A percentile compares a stretch with the other conserved stretches of the same genome.
These are phyloP conservation scores for Plebejus melissa DNA, from an alignment of 2,888 invertebrate genomes.

Conservation along the genomic window DNA sequence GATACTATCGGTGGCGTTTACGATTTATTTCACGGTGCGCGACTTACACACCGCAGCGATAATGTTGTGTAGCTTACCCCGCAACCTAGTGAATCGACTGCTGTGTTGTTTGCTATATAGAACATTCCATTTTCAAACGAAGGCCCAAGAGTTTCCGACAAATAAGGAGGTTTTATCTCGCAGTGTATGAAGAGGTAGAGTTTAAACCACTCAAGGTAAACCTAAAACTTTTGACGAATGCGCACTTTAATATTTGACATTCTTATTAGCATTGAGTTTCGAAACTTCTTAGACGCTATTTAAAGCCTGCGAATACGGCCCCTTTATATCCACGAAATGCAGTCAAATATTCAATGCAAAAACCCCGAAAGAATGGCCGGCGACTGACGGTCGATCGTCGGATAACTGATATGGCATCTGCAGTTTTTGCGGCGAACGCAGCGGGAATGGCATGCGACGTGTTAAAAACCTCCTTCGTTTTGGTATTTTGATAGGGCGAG, in stretches of 20 bases:
- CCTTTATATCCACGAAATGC: neutral
- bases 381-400: constrained; percentile 20
- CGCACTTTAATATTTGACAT: neutral
- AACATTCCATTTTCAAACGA: neutral
- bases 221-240: neutral
- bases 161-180: neutral
- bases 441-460: constrained; percentile 25
- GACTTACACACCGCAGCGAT: constrained; percentile 28
- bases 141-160: neutral
- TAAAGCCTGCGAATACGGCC: neutral
- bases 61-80: neutral
- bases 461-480: constrained; percentile 20
- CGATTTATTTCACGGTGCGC: constrained; percentile 40
- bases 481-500: constrained; percentile 34
- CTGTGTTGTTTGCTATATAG: neutral
- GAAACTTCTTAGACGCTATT: neutral
- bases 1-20: constrained; percentile 37
- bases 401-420: constrained; percentile 25
- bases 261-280: neutral
- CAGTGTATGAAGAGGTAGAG: neutral
- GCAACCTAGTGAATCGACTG: neutral
- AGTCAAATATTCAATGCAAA: constrained; percentile 11
- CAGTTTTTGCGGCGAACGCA: constrained; percentile 12
- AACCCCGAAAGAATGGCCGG: constrained; percentile 1
- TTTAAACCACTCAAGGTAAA: neutral